These are phyloP conservation scores for Suillia variegata DNA, from an alignment of 2,888 invertebrate species.

Conservation along the genomic window DNA sequence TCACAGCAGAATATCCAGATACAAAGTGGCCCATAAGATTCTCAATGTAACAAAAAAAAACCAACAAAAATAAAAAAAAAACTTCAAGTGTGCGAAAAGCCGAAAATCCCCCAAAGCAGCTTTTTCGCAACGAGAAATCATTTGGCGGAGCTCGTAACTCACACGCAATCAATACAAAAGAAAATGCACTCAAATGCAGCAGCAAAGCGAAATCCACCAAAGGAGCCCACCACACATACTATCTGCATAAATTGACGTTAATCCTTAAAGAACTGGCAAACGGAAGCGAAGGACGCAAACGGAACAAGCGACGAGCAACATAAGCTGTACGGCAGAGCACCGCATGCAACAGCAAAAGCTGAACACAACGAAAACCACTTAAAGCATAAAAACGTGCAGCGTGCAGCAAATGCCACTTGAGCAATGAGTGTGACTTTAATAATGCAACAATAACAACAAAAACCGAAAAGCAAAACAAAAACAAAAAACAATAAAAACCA, in stretches of 20 bases:
- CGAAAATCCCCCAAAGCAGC: too few species aligned
- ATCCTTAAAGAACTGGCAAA: conserved; percentile 47
- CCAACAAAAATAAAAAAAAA: too few species aligned
- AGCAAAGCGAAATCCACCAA: conserved; percentile 40
- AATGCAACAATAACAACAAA: neutral
- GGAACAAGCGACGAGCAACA: conserved; percentile 23
- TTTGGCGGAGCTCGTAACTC: conserved; percentile 1
- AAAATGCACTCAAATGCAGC: conserved; percentile 20
- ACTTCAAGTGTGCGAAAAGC: too few species aligned
- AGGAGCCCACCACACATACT: conserved; percentile 44
- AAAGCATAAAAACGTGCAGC: conserved; percentile 2
- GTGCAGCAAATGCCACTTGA: conserved; percentile 40
- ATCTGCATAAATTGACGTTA: conserved; percentile 47
- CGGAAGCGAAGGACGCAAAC: too few species aligned
- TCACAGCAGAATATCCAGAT: too few species aligned
- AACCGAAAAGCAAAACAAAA: conserved; percentile 21
- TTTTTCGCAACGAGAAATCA: too few species aligned
- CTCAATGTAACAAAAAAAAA: too few species aligned
- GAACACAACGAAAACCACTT: conserved; percentile 12
- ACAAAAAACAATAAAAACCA: too few species aligned
- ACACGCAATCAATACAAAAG: conserved; percentile 46
- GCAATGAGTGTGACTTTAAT: conserved; percentile 13
- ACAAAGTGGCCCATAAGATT: too few species aligned
- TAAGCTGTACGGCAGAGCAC: too few species aligned
- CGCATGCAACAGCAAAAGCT: too few species aligned